Evolutionary conservation across 2,888 invertebrate genomes (phyloP).

Genomic region (Mesopsocus fuscifrons): DNA sequence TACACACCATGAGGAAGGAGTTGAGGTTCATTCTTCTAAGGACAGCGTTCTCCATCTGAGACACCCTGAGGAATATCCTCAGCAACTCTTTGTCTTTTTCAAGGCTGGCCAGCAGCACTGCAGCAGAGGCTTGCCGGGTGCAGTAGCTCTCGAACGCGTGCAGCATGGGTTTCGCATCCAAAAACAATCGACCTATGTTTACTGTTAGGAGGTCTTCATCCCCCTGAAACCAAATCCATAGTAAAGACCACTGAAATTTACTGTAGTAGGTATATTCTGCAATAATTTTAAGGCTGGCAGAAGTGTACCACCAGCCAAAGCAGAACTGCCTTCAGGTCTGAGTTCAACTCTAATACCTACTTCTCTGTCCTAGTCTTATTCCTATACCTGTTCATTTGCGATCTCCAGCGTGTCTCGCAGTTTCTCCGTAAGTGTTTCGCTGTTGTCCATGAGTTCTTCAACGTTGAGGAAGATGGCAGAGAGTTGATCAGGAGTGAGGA

Average conservation of each 20-base stretch:
- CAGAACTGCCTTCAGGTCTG: too few relatives aligned
- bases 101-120: slow-evolving; percentile 66
- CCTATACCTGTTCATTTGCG: slow-evolving; percentile 32
- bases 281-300: too few relatives aligned
- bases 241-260: too few relatives aligned
- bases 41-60: slow-evolving; percentile 90
- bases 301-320: too few relatives aligned
- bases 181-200: slow-evolving; percentile 75
- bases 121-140: slow-evolving; percentile 75
- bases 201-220: slow-evolving; percentile 67
- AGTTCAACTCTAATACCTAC: too few relatives aligned
- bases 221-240: slow-evolving; percentile 19
- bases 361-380: too few relatives aligned
- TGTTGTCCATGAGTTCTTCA: slow-evolving; percentile 77
- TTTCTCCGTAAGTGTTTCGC: slow-evolving; percentile 66
- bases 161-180: slow-evolving; percentile 82
- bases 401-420: slow-evolving; percentile 73
- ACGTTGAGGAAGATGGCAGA: slow-evolving; percentile 84
- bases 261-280: slow-evolving; percentile 1
- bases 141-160: slow-evolving; percentile 91
- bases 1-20: slow-evolving; percentile 97
- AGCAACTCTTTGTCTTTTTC: slow-evolving; percentile 90
- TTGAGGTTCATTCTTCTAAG: slow-evolving; percentile 87
- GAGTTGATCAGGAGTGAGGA: slow-evolving; percentile 51
- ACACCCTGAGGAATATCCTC: slow-evolving; percentile 83